Base-by-base conservation (phyloP, 1,140 invertebrate species). In the Proales similis region DNA sequence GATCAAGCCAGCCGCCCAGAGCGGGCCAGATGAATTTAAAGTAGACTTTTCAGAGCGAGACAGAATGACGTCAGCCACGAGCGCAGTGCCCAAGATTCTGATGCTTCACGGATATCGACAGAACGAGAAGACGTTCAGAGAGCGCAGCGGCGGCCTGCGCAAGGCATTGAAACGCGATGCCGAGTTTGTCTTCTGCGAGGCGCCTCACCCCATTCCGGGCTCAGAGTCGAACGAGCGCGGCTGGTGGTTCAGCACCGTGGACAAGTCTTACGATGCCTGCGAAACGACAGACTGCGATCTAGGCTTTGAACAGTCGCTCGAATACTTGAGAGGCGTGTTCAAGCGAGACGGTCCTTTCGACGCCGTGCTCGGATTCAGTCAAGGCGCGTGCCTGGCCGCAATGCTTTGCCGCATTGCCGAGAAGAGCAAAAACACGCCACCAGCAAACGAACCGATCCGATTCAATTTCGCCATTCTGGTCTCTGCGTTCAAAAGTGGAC, bases 81-180 rank as follows among this genome's bases (percentile, higher is more conserved):
- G n/a, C n/a, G n/a, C n/a, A n/a, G n/a, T 46, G 19, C 24, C 24
- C 46, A 62, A 46, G 30, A 48, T 63, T 26, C 24, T 63, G 0
- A 46, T 45, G 42, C 24, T 63, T 19, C 62, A 63, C 36, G 62
- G 62, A 7, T 63, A 63, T 32, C 47, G 62, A 22, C 62, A 63
- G 26, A 49, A 17, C 33, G 47, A 29, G 38, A 49, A 43, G 33
- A 11, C 33, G 4, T 63, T 63, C 27, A 20, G 39, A 29, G 47
- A 63, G 36, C 49, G 53, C 26, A 49, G 39, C 7, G 62, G 62
- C 5, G 30, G 33, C n/a, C 22, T 63, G 11, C 42, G 62, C 24
- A 63, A 63, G 29, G 42, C 33, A 11, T 51, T 43, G 20, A 49
- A 45, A 49, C 43, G 45, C 33, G 20, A 24, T 24, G 62, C 47